A percentile compares a stretch with the other conserved stretches of the same genome.
These are phyloP conservation scores for Azorinus chamasolen DNA, from an alignment of 2,888 invertebrate species.

Conservation along the genomic window DNA sequence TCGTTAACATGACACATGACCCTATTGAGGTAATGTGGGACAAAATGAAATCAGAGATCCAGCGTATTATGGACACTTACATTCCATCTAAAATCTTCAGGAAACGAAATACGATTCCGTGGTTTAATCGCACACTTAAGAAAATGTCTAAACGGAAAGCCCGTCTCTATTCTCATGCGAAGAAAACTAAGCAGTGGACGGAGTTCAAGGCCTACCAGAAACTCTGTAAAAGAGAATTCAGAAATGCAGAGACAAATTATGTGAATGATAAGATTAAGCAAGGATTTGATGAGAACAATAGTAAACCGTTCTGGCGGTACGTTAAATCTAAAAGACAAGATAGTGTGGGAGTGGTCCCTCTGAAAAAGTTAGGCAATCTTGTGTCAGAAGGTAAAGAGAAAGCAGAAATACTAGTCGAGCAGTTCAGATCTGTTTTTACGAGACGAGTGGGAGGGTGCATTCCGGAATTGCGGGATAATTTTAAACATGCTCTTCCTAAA, in stretches of 20 bases:
- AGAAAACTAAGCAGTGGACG: slow-evolving; percentile 31
- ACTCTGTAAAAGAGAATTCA: slow-evolving; percentile 39
- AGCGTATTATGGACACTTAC: too few relatives aligned
- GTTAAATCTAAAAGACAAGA: slow-evolving; percentile 52
- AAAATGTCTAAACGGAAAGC: slow-evolving; percentile 6
- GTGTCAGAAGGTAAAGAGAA: slow-evolving; percentile 41
- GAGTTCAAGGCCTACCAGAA: slow-evolving; percentile 32
- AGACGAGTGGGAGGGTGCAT: not conserved
- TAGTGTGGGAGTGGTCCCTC: slow-evolving; percentile 39
- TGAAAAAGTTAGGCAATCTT: slow-evolving; percentile 47
- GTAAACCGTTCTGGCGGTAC: slow-evolving; percentile 60
- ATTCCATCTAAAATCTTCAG: too few relatives aligned
- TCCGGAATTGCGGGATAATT: slow-evolving; percentile 3
- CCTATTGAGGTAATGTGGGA: too few relatives aligned
- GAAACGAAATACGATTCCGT: too few relatives aligned
- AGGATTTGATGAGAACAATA: slow-evolving; percentile 48
- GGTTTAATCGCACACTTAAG: too few relatives aligned
- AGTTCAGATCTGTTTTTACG: slow-evolving; percentile 57
- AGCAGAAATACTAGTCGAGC: slow-evolving; percentile 39
- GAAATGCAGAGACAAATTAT: slow-evolving; percentile 35
- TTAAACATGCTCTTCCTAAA: not conserved
- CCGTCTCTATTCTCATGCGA: slow-evolving; percentile 31
- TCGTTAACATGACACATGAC: too few relatives aligned
- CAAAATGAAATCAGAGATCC: too few relatives aligned
- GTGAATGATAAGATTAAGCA: slow-evolving; percentile 24